Conservation (phyloP, 2,797 vertebrate genomes). For the Pelodytes ibericus region DNA sequence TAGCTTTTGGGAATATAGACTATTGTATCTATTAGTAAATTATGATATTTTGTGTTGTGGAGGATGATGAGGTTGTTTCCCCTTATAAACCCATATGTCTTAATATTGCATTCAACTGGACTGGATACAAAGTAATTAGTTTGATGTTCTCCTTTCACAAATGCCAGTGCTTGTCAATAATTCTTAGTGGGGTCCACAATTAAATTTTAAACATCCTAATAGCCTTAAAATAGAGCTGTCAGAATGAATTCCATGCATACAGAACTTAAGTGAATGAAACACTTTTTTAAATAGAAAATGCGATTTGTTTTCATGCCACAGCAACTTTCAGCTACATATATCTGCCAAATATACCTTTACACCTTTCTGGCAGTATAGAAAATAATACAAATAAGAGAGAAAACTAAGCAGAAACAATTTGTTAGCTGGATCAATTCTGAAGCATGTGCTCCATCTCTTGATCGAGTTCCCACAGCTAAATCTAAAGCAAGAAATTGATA, state of each 20-base stretch:
- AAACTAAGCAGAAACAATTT: constrained; percentile 9
- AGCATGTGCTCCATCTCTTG: not conserved
- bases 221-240: constrained; percentile 7
- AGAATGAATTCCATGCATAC: not conserved
- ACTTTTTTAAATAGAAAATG: constrained; percentile 19
- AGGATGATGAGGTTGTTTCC: too few relatives aligned
- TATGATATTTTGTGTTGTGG: too few relatives aligned
- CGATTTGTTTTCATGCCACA: constrained; percentile 26
- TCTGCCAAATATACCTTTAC: constrained; percentile 9
- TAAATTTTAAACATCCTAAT: constrained; percentile 9
- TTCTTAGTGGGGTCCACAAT: not conserved
- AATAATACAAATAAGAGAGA: constrained; percentile 4
- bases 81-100: too few relatives aligned
- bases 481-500: not conserved
- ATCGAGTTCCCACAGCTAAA: not conserved
- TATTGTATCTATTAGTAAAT: too few relatives aligned
- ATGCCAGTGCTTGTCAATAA: not conserved
- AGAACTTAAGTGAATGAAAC: constrained; percentile 16
- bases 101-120: too few relatives aligned
- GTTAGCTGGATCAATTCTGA: constrained; percentile 15
- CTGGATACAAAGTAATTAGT: too few relatives aligned
- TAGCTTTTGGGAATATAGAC: too few relatives aligned
- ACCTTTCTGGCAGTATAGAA: not conserved
- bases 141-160: too few relatives aligned
- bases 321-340: constrained; percentile 2